Percentiles rank a stretch among this genome's conserved stretches.
phyloP scores from a whole-genome alignment of 2,888 invertebrate genomes.

The Caenorhabditis sp. region DNA sequence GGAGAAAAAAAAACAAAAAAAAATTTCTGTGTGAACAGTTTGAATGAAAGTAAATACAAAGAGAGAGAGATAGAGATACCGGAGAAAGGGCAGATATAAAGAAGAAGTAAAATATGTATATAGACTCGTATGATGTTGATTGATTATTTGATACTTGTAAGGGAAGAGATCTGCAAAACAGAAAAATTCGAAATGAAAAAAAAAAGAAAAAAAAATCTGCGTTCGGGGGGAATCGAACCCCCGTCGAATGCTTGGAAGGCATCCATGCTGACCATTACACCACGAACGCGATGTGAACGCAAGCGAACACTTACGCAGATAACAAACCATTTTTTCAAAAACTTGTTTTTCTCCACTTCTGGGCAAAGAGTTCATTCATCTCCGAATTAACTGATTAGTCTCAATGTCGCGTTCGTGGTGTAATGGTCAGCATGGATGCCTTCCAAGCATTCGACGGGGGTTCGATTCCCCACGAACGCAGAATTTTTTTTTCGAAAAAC shows the following conservation, averaged over 20 bases:
- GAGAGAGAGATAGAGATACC: constrained; percentile 3
- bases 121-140: no score
- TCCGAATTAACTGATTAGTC: not conserved
- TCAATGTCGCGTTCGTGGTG: constrained; percentile 43
- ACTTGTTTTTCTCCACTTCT: not conserved
- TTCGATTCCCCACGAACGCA: constrained; percentile 54
- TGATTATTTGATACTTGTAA: no score
- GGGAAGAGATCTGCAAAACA: no score
- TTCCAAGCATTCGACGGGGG: constrained; percentile 57
- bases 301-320: not conserved
- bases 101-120: constrained; percentile 1
- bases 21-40: constrained; percentile 10
- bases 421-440: constrained; percentile 57
- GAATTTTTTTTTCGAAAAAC: constrained; percentile 10
- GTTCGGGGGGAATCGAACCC: constrained; percentile 51
- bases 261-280: constrained; percentile 56
- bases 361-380: not conserved
- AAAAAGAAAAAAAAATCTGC: constrained; percentile 13
- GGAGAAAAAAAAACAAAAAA: not conserved
- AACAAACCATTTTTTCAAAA: not conserved
- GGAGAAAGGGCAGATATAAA: constrained; percentile 10
- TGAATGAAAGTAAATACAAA: constrained; percentile 20
- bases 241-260: constrained; percentile 55
- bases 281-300: constrained; percentile 30
- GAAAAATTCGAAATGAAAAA: no score